Percentiles rank a stretch among this genome's conserved stretches.
Evolutionary conservation across 2,888 invertebrate species (phyloP).

Genomic region (Hemistola chrysoprasaria): DNA sequence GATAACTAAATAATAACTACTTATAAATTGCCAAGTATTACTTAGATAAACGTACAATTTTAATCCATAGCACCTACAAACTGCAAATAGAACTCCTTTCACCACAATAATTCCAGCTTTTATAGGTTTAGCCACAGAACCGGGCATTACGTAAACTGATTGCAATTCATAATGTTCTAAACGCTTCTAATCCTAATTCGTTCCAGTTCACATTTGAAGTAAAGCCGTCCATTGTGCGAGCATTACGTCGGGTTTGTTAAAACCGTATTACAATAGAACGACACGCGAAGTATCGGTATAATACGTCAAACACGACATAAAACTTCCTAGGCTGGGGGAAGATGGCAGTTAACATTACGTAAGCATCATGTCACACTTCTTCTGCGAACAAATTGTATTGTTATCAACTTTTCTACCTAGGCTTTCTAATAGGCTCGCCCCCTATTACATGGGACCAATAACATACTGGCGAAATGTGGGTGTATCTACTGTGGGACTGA

Average conservation of each 20-base stretch:
- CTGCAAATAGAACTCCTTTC: slow-evolving; percentile 2
- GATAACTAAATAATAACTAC: too few species aligned
- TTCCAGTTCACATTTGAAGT: slow-evolving; percentile 61
- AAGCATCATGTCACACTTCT: neutral
- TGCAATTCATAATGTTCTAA: slow-evolving; percentile 18
- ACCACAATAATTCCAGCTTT: slow-evolving; percentile 3
- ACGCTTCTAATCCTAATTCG: slow-evolving; percentile 50
- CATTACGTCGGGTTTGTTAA: slow-evolving; percentile 68
- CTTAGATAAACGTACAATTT: too few species aligned
- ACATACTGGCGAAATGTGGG: too few species aligned
- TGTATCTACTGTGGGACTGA: too few species aligned
- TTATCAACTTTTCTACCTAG: too few species aligned
- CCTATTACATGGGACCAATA: too few species aligned
- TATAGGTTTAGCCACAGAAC: slow-evolving; percentile 1
- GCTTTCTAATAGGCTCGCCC: too few species aligned
- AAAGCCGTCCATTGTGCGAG: slow-evolving; percentile 64
- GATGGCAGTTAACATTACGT: neutral
- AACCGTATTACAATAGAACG: slow-evolving; percentile 69
- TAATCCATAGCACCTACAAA: slow-evolving; percentile 1
- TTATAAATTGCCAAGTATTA: too few species aligned
- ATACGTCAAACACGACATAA: slow-evolving; percentile 51
- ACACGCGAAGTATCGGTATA: slow-evolving; percentile 73
- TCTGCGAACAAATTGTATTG: too few species aligned
- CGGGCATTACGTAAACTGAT: slow-evolving; percentile 13
- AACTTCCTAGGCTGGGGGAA: slow-evolving; percentile 18